A percentile compares a stretch with the other conserved stretches of the same genome.
phyloP scores from a whole-genome alignment of 2,113 vertebrate species.

The Neofelis nebulosa region DNA sequence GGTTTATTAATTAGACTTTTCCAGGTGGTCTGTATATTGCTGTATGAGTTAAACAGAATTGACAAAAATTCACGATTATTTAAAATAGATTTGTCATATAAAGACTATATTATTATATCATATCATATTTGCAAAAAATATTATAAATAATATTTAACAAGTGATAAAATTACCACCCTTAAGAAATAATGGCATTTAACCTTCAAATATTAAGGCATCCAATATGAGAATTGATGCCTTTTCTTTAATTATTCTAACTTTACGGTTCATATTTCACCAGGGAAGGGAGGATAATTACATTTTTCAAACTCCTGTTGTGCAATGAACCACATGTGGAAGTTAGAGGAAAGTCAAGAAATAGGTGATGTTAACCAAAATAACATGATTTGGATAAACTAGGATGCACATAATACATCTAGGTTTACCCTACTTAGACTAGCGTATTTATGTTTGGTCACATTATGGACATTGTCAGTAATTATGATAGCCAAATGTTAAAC shows the following conservation, averaged over 20 bases:
- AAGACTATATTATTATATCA: not conserved
- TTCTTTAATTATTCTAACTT: conserved; percentile 33
- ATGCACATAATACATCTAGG: not conserved
- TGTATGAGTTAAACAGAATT: not conserved
- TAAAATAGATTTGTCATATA: conserved; percentile 20
- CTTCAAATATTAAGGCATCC: not conserved
- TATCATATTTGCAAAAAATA: too few relatives aligned
- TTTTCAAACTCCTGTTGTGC: not conserved
- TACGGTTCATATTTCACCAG: not conserved
- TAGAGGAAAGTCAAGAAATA: conserved; percentile 21
- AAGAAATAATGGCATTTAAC: not conserved
- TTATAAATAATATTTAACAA: too few relatives aligned
- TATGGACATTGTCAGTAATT: not conserved
- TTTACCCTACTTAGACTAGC: not conserved
- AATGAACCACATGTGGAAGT: not conserved
- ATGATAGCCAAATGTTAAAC: not conserved
- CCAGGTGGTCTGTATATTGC: not conserved
- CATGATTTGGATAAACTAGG: not conserved
- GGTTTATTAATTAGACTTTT: not conserved
- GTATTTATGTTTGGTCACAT: not conserved
- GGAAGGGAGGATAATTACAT: not conserved
- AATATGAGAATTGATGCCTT: not conserved
- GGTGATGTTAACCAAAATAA: not conserved
- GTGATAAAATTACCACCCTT: not conserved
- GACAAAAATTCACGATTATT: not conserved